Base-by-base conservation (phyloP, 2,888 invertebrate genomes). In the Dryobota labecula region DNA sequence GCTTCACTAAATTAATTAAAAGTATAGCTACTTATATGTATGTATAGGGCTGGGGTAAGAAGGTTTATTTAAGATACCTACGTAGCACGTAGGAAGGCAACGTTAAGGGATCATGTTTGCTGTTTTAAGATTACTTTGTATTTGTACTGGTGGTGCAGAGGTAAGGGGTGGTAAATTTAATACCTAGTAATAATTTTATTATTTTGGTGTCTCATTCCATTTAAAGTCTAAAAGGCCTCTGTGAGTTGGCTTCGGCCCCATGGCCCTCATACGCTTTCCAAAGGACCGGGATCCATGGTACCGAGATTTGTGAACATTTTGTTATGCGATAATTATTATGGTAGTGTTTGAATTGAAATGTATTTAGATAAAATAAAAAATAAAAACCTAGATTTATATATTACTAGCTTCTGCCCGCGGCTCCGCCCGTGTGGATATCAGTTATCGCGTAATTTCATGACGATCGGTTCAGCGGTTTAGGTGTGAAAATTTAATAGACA, bases 91-190 rank as follows among this genome's bases (percentile, higher is more conserved):
- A n/a, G 24, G 20, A 18, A 38, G 20, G 6, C 27, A 69, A 56
- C 61, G 73, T 56, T 33, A 53, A 79, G 60, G 71, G 64, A 58
- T 60, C 72, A 73, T 83, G 84, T 88, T 84, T 87, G 77, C 79
- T 67, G 65, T 67, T 70, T 69, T 67, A 80, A 85, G 80, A 86
- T 88, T 86, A 82, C 83, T 80, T 61, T 76, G 77, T 84, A 79
- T 84, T 88, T 82, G 67, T 57, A 61, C 45, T 41, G 18, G 38
- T 9, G 13, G 18, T 47, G 33, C 4, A 51, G 53, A 38, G n/a
- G 24, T 27, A 9, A 33, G 24, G 38, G 27, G 27, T 20, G 41
- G 43, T 7, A 20, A 43, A 43, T 30, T 13, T 1, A 43, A 41
- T 20, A n/a, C n/a, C n/a, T n/a, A 43, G 41, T 27, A 41, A 41